Conservation (phyloP, 2,113 vertebrate genomes). For the Ploceus nigricollis region DNA sequence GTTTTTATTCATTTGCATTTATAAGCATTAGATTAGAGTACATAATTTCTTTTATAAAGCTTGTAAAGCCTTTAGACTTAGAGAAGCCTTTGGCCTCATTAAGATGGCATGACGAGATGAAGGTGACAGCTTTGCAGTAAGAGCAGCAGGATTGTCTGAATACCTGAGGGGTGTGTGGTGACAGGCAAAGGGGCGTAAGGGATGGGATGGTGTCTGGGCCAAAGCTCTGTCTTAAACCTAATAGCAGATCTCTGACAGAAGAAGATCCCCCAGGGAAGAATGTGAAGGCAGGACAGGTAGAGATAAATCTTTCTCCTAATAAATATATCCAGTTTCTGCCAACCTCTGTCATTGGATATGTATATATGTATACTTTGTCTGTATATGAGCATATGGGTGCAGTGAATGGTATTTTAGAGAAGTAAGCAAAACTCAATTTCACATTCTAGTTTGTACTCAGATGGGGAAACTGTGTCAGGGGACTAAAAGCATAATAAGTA, state of each 20-base stretch:
- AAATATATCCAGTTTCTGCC: not conserved
- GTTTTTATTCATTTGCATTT: not conserved
- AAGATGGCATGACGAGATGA: not conserved
- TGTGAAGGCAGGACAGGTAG: not conserved
- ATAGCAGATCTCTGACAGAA: not conserved
- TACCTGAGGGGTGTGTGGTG: not conserved
- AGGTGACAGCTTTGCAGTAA: not conserved
- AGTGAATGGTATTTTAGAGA: not conserved
- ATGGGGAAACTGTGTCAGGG: not conserved
- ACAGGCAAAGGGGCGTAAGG: not conserved
- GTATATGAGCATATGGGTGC: not conserved
- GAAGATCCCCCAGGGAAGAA: not conserved
- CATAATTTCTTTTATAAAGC: not conserved
- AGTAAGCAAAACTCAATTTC: not conserved
- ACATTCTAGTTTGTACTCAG: not conserved
- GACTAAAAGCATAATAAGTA: not conserved
- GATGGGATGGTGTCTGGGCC: rapidly evolving
- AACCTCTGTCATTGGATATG: rapidly evolving
- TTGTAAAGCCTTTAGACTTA: not conserved
- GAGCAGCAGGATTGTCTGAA: not conserved
- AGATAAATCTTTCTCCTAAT: not conserved
- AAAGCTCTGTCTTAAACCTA: not conserved
- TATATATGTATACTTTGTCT: not conserved
- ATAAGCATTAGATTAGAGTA: not conserved
- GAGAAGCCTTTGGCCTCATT: not conserved